Evolutionary conservation across 2,797 vertebrate species (phyloP).

Genomic region (Bradypodion ventrale): DNA sequence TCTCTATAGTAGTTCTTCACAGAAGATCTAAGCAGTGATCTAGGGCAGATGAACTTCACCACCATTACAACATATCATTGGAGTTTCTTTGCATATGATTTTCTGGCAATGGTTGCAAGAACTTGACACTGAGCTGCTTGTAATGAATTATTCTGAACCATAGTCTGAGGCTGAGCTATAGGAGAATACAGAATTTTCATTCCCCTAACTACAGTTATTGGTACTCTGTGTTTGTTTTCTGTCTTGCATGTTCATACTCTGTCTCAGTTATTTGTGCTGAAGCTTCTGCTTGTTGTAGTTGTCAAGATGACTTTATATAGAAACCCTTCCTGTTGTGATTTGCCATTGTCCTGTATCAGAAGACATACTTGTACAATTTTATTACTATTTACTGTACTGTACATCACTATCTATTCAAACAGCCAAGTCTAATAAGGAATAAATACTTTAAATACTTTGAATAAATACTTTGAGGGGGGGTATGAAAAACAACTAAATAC

Average conservation of each 20-base stretch:
- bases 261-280: neutral
- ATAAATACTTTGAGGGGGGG: constrained; percentile 50
- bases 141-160: neutral
- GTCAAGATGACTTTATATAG: neutral
- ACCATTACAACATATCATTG: neutral
- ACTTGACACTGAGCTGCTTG: neutral
- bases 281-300: neutral
- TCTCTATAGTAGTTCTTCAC: neutral
- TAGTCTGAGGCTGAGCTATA: neutral
- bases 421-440: constrained; percentile 60
- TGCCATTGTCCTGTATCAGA: neutral
- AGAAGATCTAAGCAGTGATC: neutral
- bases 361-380: constrained; percentile 68
- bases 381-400: constrained; percentile 61
- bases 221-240: neutral
- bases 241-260: neutral
- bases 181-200: neutral
- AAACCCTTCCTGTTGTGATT: neutral
- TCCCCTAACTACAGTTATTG: neutral
- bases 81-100: neutral
- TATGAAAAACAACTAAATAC: constrained; percentile 39
- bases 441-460: constrained; percentile 64
- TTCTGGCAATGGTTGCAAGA: neutral
- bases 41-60: neutral
- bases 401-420: constrained; percentile 66